Conservation (phyloP, 2,113 vertebrate genomes). For the Lagenorhynchus albirostris region DNA sequence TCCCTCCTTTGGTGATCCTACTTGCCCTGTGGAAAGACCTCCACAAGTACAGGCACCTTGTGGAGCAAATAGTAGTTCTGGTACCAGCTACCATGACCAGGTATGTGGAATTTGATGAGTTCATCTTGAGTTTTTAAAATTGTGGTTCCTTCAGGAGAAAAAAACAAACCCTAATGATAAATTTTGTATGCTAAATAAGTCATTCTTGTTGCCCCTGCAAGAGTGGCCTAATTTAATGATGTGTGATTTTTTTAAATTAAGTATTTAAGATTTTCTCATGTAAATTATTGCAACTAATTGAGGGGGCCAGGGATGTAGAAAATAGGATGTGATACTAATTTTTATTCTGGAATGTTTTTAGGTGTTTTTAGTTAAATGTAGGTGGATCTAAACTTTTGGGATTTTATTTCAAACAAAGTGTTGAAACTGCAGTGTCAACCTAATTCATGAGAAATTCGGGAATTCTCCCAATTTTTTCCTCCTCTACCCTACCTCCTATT, state of each 20-base stretch:
- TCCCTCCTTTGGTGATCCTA: constrained; percentile 89
- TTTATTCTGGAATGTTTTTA: not conserved
- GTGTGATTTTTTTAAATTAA: not conserved
- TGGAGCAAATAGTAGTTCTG: constrained; percentile 84
- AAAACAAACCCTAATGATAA: not conserved
- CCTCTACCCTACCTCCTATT: not conserved
- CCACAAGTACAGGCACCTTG: constrained; percentile 90
- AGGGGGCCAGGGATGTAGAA: not conserved
- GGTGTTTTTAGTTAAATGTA: not conserved
- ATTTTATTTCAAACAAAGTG: not conserved
- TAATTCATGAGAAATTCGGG: not conserved
- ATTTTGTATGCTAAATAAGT: not conserved
- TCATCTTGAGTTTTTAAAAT: not conserved
- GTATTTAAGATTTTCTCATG: not conserved
- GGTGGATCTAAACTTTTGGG: not conserved
- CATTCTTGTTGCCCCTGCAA: not conserved
- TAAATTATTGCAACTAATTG: not conserved
- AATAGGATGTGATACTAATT: not conserved
- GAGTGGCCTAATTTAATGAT: not conserved
- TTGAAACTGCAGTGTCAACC: not conserved
- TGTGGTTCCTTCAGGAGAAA: not conserved
- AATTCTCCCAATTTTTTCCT: not conserved
- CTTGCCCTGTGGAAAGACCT: constrained; percentile 93
- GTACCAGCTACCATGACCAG: constrained; percentile 88
- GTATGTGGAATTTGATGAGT: constrained; percentile 74